Percentiles rank a stretch among this genome's conserved stretches.
Conservation (phyloP, 2,888 invertebrate genomes). For the Leptura quadrifasciata region DNA sequence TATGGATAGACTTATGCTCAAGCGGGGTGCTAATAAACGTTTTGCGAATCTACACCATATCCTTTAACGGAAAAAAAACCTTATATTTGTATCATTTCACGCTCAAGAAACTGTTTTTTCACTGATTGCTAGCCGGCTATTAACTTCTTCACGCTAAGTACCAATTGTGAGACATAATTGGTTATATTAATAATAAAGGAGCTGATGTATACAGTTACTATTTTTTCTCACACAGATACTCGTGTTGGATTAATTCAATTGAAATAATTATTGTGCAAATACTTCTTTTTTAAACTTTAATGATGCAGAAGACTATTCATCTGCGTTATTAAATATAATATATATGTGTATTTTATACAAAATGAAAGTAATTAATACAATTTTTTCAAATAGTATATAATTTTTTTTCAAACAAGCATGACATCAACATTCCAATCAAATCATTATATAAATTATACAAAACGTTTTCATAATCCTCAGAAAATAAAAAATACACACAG, state of each 20-base stretch:
- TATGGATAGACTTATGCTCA: no score
- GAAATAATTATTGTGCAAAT: neutral
- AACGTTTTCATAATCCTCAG: neutral
- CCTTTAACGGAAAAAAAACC: no score
- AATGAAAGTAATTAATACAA: neutral
- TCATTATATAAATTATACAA: slow-evolving; percentile 12
- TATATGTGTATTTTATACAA: neutral
- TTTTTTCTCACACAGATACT: no score
- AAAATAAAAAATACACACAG: neutral
- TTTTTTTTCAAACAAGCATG: neutral
- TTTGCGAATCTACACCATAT: no score
- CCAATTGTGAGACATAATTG: no score
- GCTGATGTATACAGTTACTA: no score
- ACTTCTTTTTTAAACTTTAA: neutral
- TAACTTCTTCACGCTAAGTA: no score
- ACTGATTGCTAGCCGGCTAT: no score
- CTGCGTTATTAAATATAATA: neutral
- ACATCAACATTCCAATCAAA: neutral
- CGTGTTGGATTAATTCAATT: neutral
- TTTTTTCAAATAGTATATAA: neutral
- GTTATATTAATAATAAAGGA: no score
- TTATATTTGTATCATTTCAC: no score
- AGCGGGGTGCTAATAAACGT: no score
- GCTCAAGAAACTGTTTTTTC: no score
- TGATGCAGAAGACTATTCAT: neutral